Base-by-base conservation (phyloP, 2,888 invertebrate species). In the Eupithecia insigniata region DNA sequence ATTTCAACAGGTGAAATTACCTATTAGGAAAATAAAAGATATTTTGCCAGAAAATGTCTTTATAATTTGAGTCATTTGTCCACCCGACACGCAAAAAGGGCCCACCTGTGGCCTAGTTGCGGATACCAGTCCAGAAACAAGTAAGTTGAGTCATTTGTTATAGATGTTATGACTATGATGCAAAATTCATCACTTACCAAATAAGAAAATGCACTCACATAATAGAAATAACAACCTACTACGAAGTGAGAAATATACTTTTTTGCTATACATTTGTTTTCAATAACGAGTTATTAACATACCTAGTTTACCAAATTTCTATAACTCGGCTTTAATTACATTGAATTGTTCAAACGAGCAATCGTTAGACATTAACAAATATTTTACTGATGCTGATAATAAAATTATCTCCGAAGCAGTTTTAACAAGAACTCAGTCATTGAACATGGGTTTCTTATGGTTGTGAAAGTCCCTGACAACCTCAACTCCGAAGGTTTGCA, bases 401-500 rank as follows among this genome's bases (percentile, higher is more conserved):
- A 22, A 51, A 12, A 55, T 26, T 55, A 22, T 12, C 22, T 26
- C 55, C 26, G 12, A 22, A 14, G 55, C 22, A 55, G 55, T 22
- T 55, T 55, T 55, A 4, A 4, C 22, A 55, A 26, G 26, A 26
- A 28, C 5, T 76, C 81, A 88, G 76, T 90, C 92, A 46, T 88
- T 84, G 80, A 92, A 91, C 89, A 92, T 89, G 2, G 93, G 93
- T 82, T 93, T 93, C 78, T 92, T 92, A 77, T 93, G 93, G 76
- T 93, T 93, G 83, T 93, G 93, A 74, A 92, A 92, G 75, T 93
- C 93, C 77, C 93, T 86, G 39, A 93, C 87, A 30, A 93, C 92
- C 80, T 93, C 90, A 18, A 93, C 91, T 34, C 93, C 92, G 75
- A 86, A 89, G 0, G 89, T 86, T 81, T 93, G 92, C 91, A 93